Conservation (phyloP, 2,888 invertebrate genomes). For the Diabrotica balteata region DNA sequence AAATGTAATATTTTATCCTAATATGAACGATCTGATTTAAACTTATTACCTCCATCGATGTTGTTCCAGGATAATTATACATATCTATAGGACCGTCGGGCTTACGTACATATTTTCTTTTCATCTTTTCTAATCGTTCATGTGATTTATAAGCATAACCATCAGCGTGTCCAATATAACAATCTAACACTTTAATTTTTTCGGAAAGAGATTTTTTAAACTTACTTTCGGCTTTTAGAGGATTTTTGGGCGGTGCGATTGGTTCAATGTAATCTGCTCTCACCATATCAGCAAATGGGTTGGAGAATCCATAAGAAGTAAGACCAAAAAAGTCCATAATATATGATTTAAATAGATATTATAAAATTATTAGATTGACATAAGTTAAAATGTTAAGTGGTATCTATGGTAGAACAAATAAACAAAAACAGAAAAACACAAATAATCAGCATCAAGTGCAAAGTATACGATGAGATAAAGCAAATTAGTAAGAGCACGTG, state of each 20-base stretch:
- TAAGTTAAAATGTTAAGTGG: no score
- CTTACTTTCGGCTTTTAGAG: constrained; percentile 45
- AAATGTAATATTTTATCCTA: no score
- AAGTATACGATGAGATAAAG: no score
- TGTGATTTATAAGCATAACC: constrained; percentile 66
- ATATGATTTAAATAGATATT: no score
- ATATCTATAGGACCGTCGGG: constrained; percentile 64
- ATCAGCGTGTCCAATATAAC: constrained; percentile 64
- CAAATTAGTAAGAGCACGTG: no score
- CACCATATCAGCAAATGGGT: constrained; percentile 62
- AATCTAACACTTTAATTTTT: constrained; percentile 61
- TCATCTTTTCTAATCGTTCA: constrained; percentile 62
- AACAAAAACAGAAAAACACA: no score
- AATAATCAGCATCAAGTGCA: no score
- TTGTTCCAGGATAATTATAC: constrained; percentile 62
- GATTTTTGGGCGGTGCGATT: constrained; percentile 45
- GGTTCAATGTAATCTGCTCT: constrained; percentile 63
- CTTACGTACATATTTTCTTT: constrained; percentile 64
- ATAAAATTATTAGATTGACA: no score
- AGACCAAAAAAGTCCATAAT: constrained; percentile 66
- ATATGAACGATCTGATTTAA: no score
- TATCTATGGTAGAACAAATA: no score
- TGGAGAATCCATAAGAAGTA: constrained; percentile 62
- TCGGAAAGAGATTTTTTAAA: constrained; percentile 58
- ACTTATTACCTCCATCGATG: constrained; percentile 53